Conservation (phyloP, 2,113 vertebrate species). For the Synodontis membranacea region DNA sequence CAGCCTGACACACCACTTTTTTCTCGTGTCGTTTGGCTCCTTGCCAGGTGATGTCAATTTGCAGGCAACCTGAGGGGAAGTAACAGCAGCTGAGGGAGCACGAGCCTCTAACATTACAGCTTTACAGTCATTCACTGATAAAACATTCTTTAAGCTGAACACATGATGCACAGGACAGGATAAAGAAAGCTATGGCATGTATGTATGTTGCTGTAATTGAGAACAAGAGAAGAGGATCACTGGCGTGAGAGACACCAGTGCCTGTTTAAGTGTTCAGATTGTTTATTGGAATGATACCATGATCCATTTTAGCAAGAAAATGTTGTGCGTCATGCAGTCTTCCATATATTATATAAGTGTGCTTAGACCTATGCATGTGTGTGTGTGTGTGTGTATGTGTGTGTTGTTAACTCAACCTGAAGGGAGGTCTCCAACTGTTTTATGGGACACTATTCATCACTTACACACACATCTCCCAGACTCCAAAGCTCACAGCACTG, state of each 20-base stretch:
- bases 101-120: constrained; percentile 42
- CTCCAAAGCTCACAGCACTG: constrained; percentile 39
- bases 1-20: constrained; percentile 18
- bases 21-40: constrained; percentile 8
- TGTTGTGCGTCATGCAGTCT: not conserved
- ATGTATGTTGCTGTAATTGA: constrained; percentile 21
- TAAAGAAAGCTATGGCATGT: constrained; percentile 30
- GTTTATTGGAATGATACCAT: constrained; percentile 33
- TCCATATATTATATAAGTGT: constrained; percentile 9
- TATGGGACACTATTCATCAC: constrained; percentile 49
- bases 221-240: constrained; percentile 6
- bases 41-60: constrained; percentile 48
- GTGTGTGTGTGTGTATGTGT: not conserved
- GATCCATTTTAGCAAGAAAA: constrained; percentile 13
- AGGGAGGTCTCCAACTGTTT: constrained; percentile 48
- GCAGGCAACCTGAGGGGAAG: constrained; percentile 38
- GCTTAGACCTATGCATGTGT: not conserved
- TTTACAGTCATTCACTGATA: constrained; percentile 38
- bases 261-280: constrained; percentile 29
- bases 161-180: constrained; percentile 26
- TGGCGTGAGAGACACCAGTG: not conserved
- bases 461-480: constrained; percentile 36
- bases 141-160: constrained; percentile 39
- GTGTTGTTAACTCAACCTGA: constrained; percentile 47
- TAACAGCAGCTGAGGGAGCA: constrained; percentile 28